phyloP scores from a whole-genome alignment of 2,113 vertebrate genomes.

The Percopsis transmontana region DNA sequence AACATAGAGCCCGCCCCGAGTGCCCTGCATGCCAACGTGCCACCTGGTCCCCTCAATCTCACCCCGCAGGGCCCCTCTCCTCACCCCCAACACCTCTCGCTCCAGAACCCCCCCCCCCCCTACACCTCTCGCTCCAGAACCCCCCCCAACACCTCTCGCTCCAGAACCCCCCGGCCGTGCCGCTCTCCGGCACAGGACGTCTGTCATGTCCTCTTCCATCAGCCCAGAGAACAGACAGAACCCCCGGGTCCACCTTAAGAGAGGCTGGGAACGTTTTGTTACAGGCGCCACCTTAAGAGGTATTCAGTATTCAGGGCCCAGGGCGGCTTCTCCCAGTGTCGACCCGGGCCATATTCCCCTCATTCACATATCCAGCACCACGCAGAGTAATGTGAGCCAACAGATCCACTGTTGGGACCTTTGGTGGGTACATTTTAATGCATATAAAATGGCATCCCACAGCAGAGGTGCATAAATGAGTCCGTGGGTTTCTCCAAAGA shows the following conservation, averaged over 20 bases:
- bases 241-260: conserved; percentile 47
- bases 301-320: not conserved
- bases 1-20: conserved; percentile 70
- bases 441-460: conserved; percentile 59
- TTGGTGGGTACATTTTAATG: conserved; percentile 56
- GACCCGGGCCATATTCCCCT: conserved; percentile 30
- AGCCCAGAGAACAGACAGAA: conserved; percentile 44
- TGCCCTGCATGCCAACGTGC: conserved; percentile 66
- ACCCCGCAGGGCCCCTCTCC: conserved; percentile 11
- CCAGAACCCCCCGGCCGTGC: not conserved
- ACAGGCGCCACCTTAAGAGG: conserved; percentile 48
- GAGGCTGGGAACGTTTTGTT: conserved; percentile 36
- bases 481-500: conserved; percentile 14
- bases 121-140: not conserved
- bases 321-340: conserved; percentile 15
- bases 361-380: conserved; percentile 40
- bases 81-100: conserved; percentile 27
- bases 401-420: conserved; percentile 31
- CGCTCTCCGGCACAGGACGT: conserved; percentile 36
- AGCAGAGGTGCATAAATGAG: conserved; percentile 29
- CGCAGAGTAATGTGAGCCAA: conserved; percentile 31
- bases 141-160: not conserved
- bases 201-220: conserved; percentile 73
- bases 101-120: not conserved
- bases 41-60: conserved; percentile 78